Base-by-base conservation (phyloP, 2,888 invertebrate species). In the Cerceris rybyensis region DNA sequence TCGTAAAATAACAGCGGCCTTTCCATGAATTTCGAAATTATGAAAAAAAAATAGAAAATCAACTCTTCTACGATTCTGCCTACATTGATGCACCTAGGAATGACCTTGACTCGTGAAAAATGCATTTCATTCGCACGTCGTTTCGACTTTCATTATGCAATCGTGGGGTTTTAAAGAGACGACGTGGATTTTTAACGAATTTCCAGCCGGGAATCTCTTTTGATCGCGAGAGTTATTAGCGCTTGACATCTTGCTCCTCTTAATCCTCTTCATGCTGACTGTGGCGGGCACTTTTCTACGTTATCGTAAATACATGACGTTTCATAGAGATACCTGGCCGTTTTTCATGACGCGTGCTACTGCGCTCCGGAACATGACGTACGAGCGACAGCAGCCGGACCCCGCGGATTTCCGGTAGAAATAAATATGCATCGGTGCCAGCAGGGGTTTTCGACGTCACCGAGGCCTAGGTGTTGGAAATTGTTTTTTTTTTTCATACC, bases 361-460 rank as follows among this genome's bases (percentile, higher is more conserved):
- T 52, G 77, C 68, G 14, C 63, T 42, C 55, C 74, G 65, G 69
- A 72, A 77, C 73, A 78, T 84, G 84, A 85, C 82, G 74, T 84
- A 80, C 80, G 86, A 77, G 71, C 84, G 78, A 81, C 78, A 78
- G 78, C 55, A 49, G 73, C 81, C 79, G 78, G 70, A 81, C 76
- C 78, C 74, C 73, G 70, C 84, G 87, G 85, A 87, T 88, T 87
- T 88, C 84, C 84, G 81, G 79, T 82, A 70, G 81, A 83, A 85
- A 88, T 87, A 85, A 86, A 88, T 87, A 85, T 82, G 81, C 79
- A 83, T 80, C 83, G 28, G 28, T 73, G 71, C 65, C 63, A 57
- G 60, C 75, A 43, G 43, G 63, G 55, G 82, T 55, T 68, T 79
- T 78, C 75, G 82, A 65, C 82, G 58, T 69, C 61, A 59, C 68